These are phyloP conservation scores for Pseudochirops cupreus DNA, from an alignment of 2,797 vertebrate species.

Conservation along the genomic window DNA sequence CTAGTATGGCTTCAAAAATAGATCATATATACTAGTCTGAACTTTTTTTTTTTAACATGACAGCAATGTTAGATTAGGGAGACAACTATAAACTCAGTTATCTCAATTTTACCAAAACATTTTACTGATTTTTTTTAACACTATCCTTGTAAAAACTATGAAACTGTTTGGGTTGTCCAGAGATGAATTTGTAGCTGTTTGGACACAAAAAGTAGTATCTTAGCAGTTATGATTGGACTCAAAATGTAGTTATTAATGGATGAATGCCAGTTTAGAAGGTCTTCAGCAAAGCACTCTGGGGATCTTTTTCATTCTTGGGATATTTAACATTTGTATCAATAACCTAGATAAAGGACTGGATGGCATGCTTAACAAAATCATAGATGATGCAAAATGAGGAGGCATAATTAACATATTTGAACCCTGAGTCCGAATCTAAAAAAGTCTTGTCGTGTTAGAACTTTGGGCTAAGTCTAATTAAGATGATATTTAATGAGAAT, in stretches of 20 bases:
- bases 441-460: background rate
- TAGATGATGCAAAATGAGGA: background rate
- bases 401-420: background rate
- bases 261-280: background rate
- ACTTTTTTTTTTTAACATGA: background rate
- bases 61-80: background rate
- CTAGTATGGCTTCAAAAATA: too few species aligned
- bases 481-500: background rate
- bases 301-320: background rate
- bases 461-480: background rate
- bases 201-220: background rate
- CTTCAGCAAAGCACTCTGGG: background rate
- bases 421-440: background rate
- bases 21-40: too few species aligned
- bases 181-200: background rate
- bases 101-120: background rate
- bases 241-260: background rate
- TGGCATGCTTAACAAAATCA: background rate
- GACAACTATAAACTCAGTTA: background rate
- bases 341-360: background rate
- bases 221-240: background rate
- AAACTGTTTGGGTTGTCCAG: background rate
- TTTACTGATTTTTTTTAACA: background rate
- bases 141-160: background rate
- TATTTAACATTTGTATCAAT: background rate